These are phyloP conservation scores for Polydrusus pterygomalis DNA, from an alignment of 2,888 invertebrate species.

Conservation along the genomic window DNA sequence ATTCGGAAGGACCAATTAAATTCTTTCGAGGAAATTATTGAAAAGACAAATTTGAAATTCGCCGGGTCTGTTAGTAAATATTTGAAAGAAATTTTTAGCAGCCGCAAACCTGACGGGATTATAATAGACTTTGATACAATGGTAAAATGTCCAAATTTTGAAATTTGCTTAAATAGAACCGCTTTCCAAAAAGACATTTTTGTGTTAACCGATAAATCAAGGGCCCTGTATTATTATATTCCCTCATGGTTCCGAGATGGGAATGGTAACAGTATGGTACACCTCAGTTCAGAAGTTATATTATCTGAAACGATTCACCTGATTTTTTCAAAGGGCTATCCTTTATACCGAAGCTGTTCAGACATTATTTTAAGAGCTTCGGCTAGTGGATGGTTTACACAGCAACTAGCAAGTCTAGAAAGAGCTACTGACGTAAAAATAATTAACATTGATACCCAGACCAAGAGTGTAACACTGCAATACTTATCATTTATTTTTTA, in stretches of 20 bases:
- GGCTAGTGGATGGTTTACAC: slow-evolving; percentile 11
- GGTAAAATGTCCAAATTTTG: not conserved
- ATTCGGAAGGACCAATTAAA: slow-evolving; percentile 7
- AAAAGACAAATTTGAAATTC: slow-evolving; percentile 1
- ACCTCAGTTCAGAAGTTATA: not conserved
- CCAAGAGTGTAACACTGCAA: not conserved
- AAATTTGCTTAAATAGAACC: slow-evolving; percentile 21
- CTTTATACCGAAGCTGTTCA: not conserved
- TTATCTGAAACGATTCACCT: slow-evolving; percentile 8
- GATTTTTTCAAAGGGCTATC: slow-evolving; percentile 26
- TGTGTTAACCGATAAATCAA: not conserved
- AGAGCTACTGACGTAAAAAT: slow-evolving; percentile 1
- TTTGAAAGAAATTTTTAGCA: not conserved
- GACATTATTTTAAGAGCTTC: not conserved
- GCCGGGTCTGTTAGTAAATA: not conserved
- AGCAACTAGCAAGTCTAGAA: not conserved
- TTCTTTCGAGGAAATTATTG: slow-evolving; percentile 13
- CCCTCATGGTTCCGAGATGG: not conserved
- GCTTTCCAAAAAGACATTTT: slow-evolving; percentile 21
- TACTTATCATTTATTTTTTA: not conserved
- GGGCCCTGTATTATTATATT: not conserved
- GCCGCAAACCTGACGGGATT: not conserved
- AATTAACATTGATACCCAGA: not conserved
- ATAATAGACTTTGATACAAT: not conserved
- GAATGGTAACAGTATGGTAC: slow-evolving; percentile 11